phyloP scores from a whole-genome alignment of 1,140 invertebrate species.

The Helicorthomorpha holstii region DNA sequence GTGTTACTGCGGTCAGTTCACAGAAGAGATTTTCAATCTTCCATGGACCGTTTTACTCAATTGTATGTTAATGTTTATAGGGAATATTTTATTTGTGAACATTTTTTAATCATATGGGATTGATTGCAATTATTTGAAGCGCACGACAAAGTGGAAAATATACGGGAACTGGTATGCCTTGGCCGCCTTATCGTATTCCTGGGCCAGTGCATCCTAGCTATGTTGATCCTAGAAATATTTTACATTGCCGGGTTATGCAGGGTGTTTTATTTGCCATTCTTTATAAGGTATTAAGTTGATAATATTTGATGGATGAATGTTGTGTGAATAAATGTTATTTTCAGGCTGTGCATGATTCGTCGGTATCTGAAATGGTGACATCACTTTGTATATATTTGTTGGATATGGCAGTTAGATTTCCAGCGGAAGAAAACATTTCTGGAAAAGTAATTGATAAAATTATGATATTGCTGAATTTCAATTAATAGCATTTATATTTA shows the following conservation, averaged over 20 bases:
- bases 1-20: conserved; percentile 78
- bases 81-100: neutral
- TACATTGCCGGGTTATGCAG: conserved; percentile 63
- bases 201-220: conserved; percentile 43
- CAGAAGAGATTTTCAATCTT: conserved; percentile 78
- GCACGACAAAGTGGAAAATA: conserved; percentile 34
- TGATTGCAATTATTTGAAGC: conserved; percentile 12
- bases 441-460: conserved; percentile 20
- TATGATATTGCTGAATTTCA: no score
- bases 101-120: conserved; percentile 1
- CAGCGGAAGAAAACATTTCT: conserved; percentile 23
- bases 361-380: conserved; percentile 64
- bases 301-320: neutral
- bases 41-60: conserved; percentile 62
- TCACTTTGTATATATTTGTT: conserved; percentile 70
- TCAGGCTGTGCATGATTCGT: conserved; percentile 39
- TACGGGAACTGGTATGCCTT: conserved; percentile 44
- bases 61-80: conserved; percentile 40
- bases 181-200: conserved; percentile 68
- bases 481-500: no score
- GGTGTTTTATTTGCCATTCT: conserved; percentile 65
- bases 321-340: neutral
- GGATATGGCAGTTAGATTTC: conserved; percentile 57
- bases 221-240: conserved; percentile 46
- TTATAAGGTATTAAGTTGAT: conserved; percentile 35